A percentile compares a stretch with the other conserved stretches of the same genome.
Evolutionary conservation across 2,888 invertebrate species (phyloP).

Genomic region (Fabriciana adippe): DNA sequence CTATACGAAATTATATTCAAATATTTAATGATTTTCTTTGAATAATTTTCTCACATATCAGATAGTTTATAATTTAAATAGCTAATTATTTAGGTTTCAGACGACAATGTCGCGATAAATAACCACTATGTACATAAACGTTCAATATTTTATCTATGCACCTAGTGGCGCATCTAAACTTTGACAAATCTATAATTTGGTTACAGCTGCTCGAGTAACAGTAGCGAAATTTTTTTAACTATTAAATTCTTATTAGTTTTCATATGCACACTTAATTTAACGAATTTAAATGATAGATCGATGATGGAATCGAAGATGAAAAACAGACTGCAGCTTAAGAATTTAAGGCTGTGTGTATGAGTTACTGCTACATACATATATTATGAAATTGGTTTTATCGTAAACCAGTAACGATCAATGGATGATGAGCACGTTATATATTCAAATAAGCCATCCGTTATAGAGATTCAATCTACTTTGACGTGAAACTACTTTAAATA

Average conservation of each 20-base stretch:
- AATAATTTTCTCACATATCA: slow-evolving; percentile 26
- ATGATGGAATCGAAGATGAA: background rate
- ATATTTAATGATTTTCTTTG: slow-evolving; percentile 18
- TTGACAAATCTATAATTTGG: slow-evolving; percentile 49
- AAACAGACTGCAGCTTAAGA: background rate
- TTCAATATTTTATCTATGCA: slow-evolving; percentile 51
- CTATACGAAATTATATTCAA: slow-evolving; percentile 47
- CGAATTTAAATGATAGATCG: background rate
- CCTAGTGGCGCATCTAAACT: slow-evolving; percentile 52
- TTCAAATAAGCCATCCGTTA: slow-evolving; percentile 31
- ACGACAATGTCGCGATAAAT: slow-evolving; percentile 44
- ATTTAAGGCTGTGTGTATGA: slow-evolving; percentile 5
- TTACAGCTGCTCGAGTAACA: slow-evolving; percentile 48
- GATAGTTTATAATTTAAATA: slow-evolving; percentile 35
- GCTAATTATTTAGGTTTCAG: slow-evolving; percentile 51
- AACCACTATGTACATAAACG: slow-evolving; percentile 59
- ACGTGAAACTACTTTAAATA: no score
- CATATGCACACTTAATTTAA: slow-evolving; percentile 8
- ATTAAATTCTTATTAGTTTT: slow-evolving; percentile 5
- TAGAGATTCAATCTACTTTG: slow-evolving; percentile 35
- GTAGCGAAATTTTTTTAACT: slow-evolving; percentile 35
- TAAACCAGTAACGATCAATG: background rate
- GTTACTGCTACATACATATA: background rate
- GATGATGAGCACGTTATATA: slow-evolving; percentile 26
- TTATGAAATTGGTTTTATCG: background rate